A percentile compares a stretch with the other conserved stretches of the same genome.
phyloP scores from a whole-genome alignment of 2,797 vertebrate genomes.

The Gorsachius magnificus region DNA sequence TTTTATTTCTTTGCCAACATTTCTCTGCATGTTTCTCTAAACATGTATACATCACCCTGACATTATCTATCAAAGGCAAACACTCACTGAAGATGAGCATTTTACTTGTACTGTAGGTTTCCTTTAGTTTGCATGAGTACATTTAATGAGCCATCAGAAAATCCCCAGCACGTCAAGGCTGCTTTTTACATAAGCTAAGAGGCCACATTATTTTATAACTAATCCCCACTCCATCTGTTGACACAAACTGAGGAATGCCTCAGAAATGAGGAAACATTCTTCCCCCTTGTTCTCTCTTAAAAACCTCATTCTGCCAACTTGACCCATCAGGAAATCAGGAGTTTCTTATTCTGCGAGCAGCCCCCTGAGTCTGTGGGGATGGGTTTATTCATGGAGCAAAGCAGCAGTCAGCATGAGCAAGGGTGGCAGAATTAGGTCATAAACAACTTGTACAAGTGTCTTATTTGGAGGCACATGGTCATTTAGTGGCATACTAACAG shows the following conservation, averaged over 20 bases:
- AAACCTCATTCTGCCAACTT: neutral
- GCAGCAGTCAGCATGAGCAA: neutral
- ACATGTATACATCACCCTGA: neutral
- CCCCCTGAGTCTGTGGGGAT: neutral
- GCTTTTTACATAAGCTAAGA: conserved; percentile 39
- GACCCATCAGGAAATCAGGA: neutral
- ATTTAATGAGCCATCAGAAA: conserved; percentile 46
- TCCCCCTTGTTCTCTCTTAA: neutral
- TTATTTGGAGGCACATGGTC: neutral
- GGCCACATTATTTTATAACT: conserved; percentile 20
- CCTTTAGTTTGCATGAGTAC: conserved; percentile 4
- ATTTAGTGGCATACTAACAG: neutral
- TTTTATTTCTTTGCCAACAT: neutral
- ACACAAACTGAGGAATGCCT: neutral
- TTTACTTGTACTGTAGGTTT: neutral
- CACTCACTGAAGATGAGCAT: neutral
- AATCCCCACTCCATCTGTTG: conserved; percentile 52
- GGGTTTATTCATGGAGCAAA: neutral
- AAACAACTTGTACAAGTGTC: neutral
- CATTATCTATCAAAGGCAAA: conserved; percentile 10
- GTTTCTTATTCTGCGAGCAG: neutral
- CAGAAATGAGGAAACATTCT: conserved; percentile 3
- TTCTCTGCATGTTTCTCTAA: neutral
- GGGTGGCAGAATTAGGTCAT: neutral
- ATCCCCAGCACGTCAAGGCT: neutral